A percentile compares a stretch with the other conserved stretches of the same genome.
phyloP scores from a whole-genome alignment of 1,140 invertebrate species.

The Gonioctena quinquepunctata region DNA sequence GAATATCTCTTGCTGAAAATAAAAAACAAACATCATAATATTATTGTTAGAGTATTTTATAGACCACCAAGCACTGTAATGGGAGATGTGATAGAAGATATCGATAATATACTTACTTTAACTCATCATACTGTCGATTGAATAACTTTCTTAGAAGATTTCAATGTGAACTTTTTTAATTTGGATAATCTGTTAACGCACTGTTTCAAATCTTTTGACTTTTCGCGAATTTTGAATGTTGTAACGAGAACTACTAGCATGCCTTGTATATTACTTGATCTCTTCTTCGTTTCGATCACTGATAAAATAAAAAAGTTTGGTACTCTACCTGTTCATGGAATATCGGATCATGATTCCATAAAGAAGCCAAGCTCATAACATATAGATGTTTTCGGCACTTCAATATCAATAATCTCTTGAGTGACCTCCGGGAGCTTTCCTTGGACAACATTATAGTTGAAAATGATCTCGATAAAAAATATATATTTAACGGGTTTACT shows the following conservation, averaged over 20 bases:
- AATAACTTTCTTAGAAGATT: neutral
- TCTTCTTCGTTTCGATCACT: neutral
- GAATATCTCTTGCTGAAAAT: too few relatives aligned
- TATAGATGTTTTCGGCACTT: neutral
- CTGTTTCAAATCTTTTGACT: neutral
- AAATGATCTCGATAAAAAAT: neutral
- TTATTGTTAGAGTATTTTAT: too few relatives aligned
- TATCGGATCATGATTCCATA: too few relatives aligned
- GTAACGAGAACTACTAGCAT: neutral
- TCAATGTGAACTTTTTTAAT: neutral
- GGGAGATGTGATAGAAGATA: too few relatives aligned
- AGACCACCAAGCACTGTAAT: too few relatives aligned
- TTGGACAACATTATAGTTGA: neutral
- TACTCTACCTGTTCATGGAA: too few relatives aligned
- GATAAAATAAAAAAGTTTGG: neutral
- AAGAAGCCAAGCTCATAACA: neutral
- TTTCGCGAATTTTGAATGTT: neutral
- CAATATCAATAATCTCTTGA: too few relatives aligned
- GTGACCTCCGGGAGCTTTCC: neutral
- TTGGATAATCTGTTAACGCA: conserved; percentile 1
- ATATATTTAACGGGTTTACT: neutral
- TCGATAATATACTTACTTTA: neutral
- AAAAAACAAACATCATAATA: too few relatives aligned
- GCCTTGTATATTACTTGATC: neutral
- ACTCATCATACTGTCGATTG: neutral